Evolutionary conservation across 2,888 invertebrate genomes (phyloP).

Genomic region (Oscheius sp.): DNA sequence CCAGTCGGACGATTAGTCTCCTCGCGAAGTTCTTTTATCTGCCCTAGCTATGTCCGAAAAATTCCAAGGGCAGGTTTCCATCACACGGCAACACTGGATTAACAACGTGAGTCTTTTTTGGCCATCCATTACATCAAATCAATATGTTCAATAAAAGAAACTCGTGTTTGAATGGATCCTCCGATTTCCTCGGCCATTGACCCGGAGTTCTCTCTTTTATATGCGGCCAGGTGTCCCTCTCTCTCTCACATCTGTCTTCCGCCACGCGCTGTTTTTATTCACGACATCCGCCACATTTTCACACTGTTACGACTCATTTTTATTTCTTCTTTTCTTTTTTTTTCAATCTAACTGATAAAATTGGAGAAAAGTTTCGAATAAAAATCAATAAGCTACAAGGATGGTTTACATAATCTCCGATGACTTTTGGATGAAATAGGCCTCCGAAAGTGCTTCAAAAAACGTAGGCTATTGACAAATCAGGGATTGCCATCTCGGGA

Average conservation of each 20-base stretch:
- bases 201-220: neutral
- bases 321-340: too few species aligned
- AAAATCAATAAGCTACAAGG: too few species aligned
- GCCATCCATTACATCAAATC: neutral
- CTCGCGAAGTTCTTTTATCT: neutral
- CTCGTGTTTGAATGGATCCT: neutral
- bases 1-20: neutral
- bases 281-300: neutral
- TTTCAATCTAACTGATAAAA: too few species aligned
- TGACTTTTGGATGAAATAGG: neutral
- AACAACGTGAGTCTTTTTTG: constrained; percentile 4
- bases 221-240: neutral
- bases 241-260: neutral
- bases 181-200: neutral
- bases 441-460: neutral
- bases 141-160: too few species aligned
- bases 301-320: too few species aligned
- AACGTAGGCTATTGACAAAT: neutral
- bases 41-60: constrained; percentile 10
- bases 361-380: too few species aligned
- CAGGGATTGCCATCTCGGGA: neutral
- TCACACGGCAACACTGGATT: constrained; percentile 15
- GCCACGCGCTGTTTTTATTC: neutral
- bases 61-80: constrained; percentile 14
- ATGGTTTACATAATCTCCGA: neutral